These are phyloP conservation scores for Hesperophylax magnus DNA, from an alignment of 1,140 invertebrate species.

Conservation along the genomic window DNA sequence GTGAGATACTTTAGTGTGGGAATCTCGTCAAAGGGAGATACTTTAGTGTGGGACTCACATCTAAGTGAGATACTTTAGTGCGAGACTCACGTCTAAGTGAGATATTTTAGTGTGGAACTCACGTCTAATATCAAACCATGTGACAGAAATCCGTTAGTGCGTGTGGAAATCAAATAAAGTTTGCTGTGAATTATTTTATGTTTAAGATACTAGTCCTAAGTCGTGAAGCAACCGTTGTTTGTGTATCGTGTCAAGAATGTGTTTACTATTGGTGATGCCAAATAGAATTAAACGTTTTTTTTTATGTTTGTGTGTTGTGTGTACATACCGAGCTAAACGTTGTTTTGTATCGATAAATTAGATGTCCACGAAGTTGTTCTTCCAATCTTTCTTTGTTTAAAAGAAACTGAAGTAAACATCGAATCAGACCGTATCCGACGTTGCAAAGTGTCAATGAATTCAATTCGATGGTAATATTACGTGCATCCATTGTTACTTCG, in stretches of 20 bases:
- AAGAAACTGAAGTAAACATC: constrained; percentile 13
- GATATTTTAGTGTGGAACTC: not conserved
- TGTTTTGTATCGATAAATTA: no score
- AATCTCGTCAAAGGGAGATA: not conserved
- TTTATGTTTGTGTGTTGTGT: no score
- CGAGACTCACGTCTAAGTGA: not conserved
- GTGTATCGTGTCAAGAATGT: not conserved
- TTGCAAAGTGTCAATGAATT: not conserved
- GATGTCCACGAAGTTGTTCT: no score
- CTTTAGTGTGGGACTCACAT: not conserved
- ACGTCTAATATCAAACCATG: not conserved
- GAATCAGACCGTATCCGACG: not conserved
- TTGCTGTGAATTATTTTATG: constrained; percentile 28
- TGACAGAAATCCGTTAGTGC: not conserved
- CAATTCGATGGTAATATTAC: no score
- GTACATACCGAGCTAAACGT: no score
- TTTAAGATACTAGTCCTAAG: not conserved
- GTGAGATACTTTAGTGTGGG: not conserved
- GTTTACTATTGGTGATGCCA: constrained; percentile 1
- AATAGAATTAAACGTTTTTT: no score
- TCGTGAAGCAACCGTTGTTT: no score
- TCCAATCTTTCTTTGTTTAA: no score
- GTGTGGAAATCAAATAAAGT: constrained; percentile 13
- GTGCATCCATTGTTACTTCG: no score
- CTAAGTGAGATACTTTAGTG: not conserved